Evolutionary conservation across 1,140 invertebrate genomes (phyloP), one percentile per base, ranked within the genome.

Genomic region (Belonocnema kinseyi): DNA sequence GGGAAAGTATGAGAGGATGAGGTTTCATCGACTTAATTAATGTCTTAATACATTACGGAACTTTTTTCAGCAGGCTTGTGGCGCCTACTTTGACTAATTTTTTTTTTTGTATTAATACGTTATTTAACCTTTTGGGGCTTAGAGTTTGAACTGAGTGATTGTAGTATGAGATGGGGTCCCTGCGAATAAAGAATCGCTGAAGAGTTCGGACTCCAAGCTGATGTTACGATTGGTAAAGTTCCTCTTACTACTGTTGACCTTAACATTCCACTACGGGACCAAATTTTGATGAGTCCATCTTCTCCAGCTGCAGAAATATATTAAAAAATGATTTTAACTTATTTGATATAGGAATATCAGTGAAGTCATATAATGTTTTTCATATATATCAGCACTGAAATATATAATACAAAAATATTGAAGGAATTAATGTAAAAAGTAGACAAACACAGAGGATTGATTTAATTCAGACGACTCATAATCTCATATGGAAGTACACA

Each of bases 241-340:
- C 95, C 95, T 87, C 97, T 95, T 26, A 97, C 94, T 1, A 99
- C 92, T 6, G 97, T 97, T 14, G 97, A 98, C 33, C 98, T 93
- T 6, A 99, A 91, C 95, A 99, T 98, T 70, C 98, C 98, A 89
- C 95, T 98, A 46, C 97, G 92, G 5, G 98, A 99, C 98, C 98
- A 99, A 76, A 99, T 95, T 92, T 99, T 99, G 0, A 99, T 94
- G 52, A 94, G 94, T 14, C 98, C 99, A 93, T 99, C 99, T 93
- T 99, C 98, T 2, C 98, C 98, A 86, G 95, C 97, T 97, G 81
- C 75, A 77, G 84, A 56, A 14, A 54, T 58, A 66, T 56, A 21
- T 21, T 11, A 17, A 17, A 56, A 17, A 56, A 56, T 17, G 2
- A 56, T 56, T n/a, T 17, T 56, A 17, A 14, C 13, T 46, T 16